Evolutionary conservation across 2,113 vertebrate species (phyloP).

Genomic region (Oreocharis arfaki): DNA sequence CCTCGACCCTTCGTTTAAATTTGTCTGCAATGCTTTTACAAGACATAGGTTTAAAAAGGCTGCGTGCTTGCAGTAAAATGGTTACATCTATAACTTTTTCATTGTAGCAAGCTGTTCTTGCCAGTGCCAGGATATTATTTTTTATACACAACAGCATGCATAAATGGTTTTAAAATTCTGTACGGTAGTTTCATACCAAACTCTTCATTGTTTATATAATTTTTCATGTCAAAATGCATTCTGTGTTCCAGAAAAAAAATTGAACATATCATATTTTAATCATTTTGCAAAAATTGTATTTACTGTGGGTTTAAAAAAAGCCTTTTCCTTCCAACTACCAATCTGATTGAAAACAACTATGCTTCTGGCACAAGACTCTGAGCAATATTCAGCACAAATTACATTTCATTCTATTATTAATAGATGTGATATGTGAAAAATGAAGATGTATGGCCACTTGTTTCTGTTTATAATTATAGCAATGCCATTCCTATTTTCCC

Average conservation of each 20-base stretch:
- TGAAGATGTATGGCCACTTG: conserved; percentile 62
- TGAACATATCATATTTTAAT: neutral
- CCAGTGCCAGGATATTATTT: conserved; percentile 15
- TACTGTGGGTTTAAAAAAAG: neutral
- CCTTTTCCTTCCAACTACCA: neutral
- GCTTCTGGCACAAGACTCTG: conserved; percentile 22
- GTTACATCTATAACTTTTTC: conserved; percentile 38
- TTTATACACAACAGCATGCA: neutral
- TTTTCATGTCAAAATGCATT: conserved; percentile 23
- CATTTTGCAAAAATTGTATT: neutral
- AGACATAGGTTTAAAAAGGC: neutral
- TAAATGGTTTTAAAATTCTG: neutral
- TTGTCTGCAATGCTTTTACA: conserved; percentile 49
- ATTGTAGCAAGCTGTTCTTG: conserved; percentile 22
- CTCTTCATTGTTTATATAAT: neutral
- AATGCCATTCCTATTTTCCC: conserved; percentile 22
- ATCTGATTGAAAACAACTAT: conserved; percentile 35
- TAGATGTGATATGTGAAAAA: conserved; percentile 57
- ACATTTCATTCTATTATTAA: conserved; percentile 54
- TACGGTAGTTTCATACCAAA: conserved; percentile 25
- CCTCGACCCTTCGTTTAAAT: conserved; percentile 27
- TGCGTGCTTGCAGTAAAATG: conserved; percentile 4
- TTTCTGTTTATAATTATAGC: conserved; percentile 61
- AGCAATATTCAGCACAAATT: conserved; percentile 54
- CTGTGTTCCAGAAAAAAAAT: neutral